Base-by-base conservation (phyloP, 2,888 invertebrate genomes). In the Melanchra persicariae region DNA sequence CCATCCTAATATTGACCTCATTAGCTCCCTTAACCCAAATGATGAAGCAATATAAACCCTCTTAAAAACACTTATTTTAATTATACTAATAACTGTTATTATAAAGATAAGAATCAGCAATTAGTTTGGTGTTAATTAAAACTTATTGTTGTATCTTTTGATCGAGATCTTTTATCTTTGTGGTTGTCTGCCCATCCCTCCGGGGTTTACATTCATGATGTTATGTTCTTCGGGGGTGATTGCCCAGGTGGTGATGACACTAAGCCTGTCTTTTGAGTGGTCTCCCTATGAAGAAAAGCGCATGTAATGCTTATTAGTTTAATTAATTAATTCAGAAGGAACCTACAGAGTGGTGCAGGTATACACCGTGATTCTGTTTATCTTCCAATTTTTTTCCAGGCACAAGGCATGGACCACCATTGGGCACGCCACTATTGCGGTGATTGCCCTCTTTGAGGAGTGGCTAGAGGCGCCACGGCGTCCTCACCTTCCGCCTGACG, bases 41-140 rank as follows among this genome's bases (percentile, higher is more conserved):
- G 77, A 83, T 73, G 47, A 73, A 73, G 83, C 83, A 77, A 72
- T 79, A 61, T 30, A 47, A 17, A 60, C 73, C 83, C 79, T 59
- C 61, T 30, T 47, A 47, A 47, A 68, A 64, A 70, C 64, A 55
- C 54, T 58, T 22, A 67, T 65, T 65, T 67, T 85, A 85, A 85
- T 83, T 82, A 77, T 24, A 72, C 63, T 85, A 81, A 85, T 83
- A 68, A 77, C 73, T 75, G 55, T 82, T 75, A 79, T 77, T 72
- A 71, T n/a, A 12, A 6, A 69, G 85, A 85, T 85, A 85, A 57
- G 34, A n/a, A 82, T 85, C 85, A 17, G 10, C 49, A 70, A 74
- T 82, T 83, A 78, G 60, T 80, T 61, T 77, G 69, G 74, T 66
- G 69, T 75, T 77, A 85, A 79, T 84, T 83, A 81, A 70, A 69